Evolutionary conservation across 2,888 invertebrate species (phyloP), one percentile per base, ranked within the genome.

Genomic region (Thumatha senex): DNA sequence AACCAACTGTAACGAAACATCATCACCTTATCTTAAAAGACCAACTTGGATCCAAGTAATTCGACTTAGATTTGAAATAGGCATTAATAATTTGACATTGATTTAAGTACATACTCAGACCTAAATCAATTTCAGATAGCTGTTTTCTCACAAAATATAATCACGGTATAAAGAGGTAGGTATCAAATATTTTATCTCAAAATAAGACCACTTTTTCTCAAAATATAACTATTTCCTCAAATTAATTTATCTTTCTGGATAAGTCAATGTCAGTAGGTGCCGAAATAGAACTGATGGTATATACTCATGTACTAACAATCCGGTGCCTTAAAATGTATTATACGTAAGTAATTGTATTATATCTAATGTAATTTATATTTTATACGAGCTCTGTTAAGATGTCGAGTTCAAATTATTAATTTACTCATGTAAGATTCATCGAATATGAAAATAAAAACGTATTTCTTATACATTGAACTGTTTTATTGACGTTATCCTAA

Each of bases 311-410:
- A 67, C 60, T 67, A 56, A 70, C 68, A 31, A 45, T 72, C 72
- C 70, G 86, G 87, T 87, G 89, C 87, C 89, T 86, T 84, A 77
- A 67, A 65, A 71, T 82, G 79, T 84, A 80, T 77, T 73, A 82
- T 79, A 84, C 70, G 74, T 76, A 75, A 75, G 53, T 53, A 40
- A 70, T 24, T 76, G 76, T 70, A 82, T 80, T 71, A 72, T 81
- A 81, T 80, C 72, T 76, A 78, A 72, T 85, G 72, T 88, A 84
- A 87, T 87, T 89, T 88, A 89, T 87, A 80, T 78, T 78, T 76
- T 63, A 61, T 70, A 70, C 54, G 69, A 74, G 64, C 78, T 77
- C 72, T 54, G 48, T 68, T 70, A 71, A 66, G 68, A 67, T 70
- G 63, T 69, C 51, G 76, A 82, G 83, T 82, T 82, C 79, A 80